Conservation (phyloP, 2,113 vertebrate species). For the Cyprinus carpio region DNA sequence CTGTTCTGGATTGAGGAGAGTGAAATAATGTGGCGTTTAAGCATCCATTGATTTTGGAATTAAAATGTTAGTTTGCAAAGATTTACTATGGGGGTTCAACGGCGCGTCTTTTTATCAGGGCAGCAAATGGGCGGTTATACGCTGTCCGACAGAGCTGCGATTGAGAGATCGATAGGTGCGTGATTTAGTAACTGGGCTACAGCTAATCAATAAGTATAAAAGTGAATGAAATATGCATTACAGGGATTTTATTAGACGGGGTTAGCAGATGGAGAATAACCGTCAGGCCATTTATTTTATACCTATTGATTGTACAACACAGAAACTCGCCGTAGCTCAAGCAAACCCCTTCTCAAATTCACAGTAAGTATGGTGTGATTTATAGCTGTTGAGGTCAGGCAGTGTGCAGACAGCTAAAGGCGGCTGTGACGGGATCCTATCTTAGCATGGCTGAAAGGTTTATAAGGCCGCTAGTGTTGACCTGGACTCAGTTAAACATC, state of each 20-base stretch:
- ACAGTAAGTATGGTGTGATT: conserved; percentile 70
- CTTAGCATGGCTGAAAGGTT: conserved; percentile 57
- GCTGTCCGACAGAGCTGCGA: conserved; percentile 80
- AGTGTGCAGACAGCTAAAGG: conserved; percentile 73
- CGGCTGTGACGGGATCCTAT: conserved; percentile 65
- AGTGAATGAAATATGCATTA: conserved; percentile 89
- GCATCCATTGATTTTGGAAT: conserved; percentile 78
- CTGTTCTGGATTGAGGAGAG: conserved; percentile 60
- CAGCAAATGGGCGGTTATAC: conserved; percentile 83
- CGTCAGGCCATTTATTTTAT: conserved; percentile 83
- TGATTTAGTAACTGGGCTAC: conserved; percentile 86
- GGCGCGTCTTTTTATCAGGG: conserved; percentile 81
- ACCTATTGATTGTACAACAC: conserved; percentile 85
- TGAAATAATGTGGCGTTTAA: conserved; percentile 80
- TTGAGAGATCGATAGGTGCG: conserved; percentile 80
- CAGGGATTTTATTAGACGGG: conserved; percentile 81
- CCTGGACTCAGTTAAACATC: conserved; percentile 26
- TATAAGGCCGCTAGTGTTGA: conserved; percentile 35
- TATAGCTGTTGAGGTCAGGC: conserved; percentile 77
- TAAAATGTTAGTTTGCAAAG: conserved; percentile 85
- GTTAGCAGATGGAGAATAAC: conserved; percentile 78
- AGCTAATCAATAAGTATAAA: conserved; percentile 87
- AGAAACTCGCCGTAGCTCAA: conserved; percentile 66
- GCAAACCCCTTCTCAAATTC: conserved; percentile 51
- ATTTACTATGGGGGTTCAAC: conserved; percentile 80